Evolutionary conservation across 2,113 vertebrate genomes (phyloP).

Genomic region (Taurulus bubalis): DNA sequence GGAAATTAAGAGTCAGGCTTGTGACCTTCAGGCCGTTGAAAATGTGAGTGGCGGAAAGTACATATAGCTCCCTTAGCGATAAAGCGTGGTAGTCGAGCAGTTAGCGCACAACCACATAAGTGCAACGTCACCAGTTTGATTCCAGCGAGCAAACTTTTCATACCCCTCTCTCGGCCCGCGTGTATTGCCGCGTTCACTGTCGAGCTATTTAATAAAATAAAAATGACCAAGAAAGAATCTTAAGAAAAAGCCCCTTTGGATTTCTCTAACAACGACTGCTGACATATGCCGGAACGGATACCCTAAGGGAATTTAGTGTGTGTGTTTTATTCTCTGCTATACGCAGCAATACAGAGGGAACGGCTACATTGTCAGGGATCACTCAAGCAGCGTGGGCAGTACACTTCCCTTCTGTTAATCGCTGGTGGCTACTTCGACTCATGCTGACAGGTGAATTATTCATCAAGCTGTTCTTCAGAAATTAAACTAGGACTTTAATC

Average conservation of each 20-base stretch:
- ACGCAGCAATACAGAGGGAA: neutral
- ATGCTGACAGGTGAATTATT: slow-evolving; percentile 11
- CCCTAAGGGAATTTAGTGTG: neutral
- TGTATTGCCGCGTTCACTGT: neutral
- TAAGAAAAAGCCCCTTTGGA: neutral
- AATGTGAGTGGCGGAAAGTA: neutral
- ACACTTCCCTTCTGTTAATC: neutral
- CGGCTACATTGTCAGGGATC: neutral
- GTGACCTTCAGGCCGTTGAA: slow-evolving; percentile 25
- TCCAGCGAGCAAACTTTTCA: neutral
- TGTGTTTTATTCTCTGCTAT: neutral
- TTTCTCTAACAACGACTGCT: neutral
- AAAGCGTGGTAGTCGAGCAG: neutral
- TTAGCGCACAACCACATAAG: neutral
- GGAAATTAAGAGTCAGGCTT: slow-evolving; percentile 15
- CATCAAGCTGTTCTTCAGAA: neutral
- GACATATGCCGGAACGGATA: neutral
- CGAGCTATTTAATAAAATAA: neutral
- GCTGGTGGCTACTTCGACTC: neutral
- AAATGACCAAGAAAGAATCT: neutral
- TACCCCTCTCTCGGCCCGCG: neutral
- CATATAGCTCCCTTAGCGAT: neutral
- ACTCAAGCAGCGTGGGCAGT: neutral
- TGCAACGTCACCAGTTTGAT: neutral
- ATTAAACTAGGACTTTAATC: neutral